phyloP scores from a whole-genome alignment of 2,113 vertebrate species.

The Progne subis region DNA sequence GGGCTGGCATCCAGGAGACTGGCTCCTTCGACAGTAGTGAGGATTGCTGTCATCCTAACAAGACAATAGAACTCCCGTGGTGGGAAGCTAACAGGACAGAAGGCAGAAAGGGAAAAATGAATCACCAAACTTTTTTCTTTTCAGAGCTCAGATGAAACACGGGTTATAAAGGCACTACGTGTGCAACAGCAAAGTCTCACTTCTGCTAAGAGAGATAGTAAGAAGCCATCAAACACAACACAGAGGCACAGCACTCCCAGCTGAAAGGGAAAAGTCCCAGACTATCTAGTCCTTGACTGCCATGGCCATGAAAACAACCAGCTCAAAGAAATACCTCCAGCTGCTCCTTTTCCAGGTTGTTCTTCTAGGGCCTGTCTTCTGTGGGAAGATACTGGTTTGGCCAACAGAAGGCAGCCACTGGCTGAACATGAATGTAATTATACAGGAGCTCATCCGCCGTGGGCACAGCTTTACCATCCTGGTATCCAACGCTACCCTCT shows the following conservation, averaged over 20 bases:
- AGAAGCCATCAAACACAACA: not conserved
- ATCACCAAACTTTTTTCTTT: slow-evolving; percentile 1
- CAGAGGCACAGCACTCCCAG: not conserved
- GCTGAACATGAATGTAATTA: slow-evolving; percentile 77
- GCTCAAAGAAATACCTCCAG: slow-evolving; percentile 45
- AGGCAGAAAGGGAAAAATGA: not conserved
- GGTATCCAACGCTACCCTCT: slow-evolving; percentile 58
- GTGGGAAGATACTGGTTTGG: slow-evolving; percentile 79
- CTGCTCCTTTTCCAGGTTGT: slow-evolving; percentile 64
- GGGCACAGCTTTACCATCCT: slow-evolving; percentile 76
- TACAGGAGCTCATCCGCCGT: slow-evolving; percentile 68
- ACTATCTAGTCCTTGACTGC: not conserved
- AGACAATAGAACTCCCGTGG: not conserved
- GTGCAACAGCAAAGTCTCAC: not conserved
- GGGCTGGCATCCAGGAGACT: not conserved
- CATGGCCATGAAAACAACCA: not conserved
- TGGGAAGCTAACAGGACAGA: not conserved
- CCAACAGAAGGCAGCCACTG: slow-evolving; percentile 82
- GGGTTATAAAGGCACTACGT: not conserved
- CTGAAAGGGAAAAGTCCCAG: not conserved
- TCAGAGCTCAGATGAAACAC: not conserved
- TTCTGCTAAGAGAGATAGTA: not conserved
- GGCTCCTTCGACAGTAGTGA: not conserved
- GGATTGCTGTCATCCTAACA: not conserved
- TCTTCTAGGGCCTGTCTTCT: slow-evolving; percentile 33